Base-by-base conservation (phyloP, 2,797 vertebrate genomes). In the Spea hammondii region DNA sequence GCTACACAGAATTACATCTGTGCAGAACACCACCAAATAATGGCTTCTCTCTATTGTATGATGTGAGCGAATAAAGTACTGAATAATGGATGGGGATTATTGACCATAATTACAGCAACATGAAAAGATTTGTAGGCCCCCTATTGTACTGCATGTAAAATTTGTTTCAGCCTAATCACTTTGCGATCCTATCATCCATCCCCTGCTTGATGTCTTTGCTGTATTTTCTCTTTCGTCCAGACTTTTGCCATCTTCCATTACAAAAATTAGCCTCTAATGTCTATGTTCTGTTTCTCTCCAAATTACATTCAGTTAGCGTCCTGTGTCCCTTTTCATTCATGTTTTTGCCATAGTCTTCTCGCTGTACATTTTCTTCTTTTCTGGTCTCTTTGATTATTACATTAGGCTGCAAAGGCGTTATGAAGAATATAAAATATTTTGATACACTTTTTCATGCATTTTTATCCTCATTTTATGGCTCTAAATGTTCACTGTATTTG, bases 51-150 rank as follows among this genome's bases (percentile, higher is more conserved):
- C 68, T 17, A 70, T 70, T 70, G 68, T 70, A 45, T 10, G 50
- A 54, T 8, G 50, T 32, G 68, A 47, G 32, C 8, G 65, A 70
- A 70, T 53, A 55, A 54, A 55, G 68, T 50, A 4, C 51, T 70
- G 68, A 32, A 70, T 70, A 70, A 70, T 70, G 68, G 44, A 70
- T 70, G 68, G 17, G 68, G 68, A 45, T 70, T 70, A 70, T 70
- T 70, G 50, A 17, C 68, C 51, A 70, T 70, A 70, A 70, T 70
- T 70, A 70, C 8, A 48, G 6, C n/a, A 44, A 32, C 50, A 53
- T 70, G 51, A 70, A 69, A 70, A 70, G 68, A 49, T n/a, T 54
- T 50, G 51, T 54, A 55, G 51, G 68, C 50, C 50, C 44, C 9
- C 50, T 51, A 54, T 70, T 70, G 68, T 70, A 70, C 14, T 44